phyloP scores from a whole-genome alignment of 2,797 vertebrate genomes.

The Coracias cyanogaster region DNA sequence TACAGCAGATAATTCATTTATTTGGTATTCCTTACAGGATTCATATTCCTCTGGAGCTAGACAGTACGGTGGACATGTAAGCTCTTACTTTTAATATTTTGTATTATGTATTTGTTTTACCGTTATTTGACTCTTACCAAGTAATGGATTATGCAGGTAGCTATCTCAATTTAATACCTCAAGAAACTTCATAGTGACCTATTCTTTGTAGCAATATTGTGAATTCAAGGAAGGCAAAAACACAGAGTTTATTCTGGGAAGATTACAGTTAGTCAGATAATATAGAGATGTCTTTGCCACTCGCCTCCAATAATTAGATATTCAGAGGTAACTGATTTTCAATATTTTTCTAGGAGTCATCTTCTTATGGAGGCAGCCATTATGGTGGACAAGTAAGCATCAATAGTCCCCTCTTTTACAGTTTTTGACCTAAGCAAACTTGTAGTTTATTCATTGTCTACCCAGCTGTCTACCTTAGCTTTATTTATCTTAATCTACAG shows the following conservation, averaged over 20 bases:
- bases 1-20: neutral
- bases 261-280: neutral
- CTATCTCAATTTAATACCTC: neutral
- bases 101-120: neutral
- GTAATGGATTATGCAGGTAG: neutral
- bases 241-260: neutral
- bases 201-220: neutral
- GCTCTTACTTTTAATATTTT: neutral
- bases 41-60: constrained; percentile 45
- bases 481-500: neutral
- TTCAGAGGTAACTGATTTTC: neutral
- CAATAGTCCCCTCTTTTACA: neutral
- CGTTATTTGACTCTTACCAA: neutral
- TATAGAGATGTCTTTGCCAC: neutral
- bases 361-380: constrained; percentile 47
- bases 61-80: constrained; percentile 56
- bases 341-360: constrained; percentile 40
- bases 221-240: neutral
- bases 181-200: neutral
- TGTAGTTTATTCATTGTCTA: neutral
- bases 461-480: neutral
- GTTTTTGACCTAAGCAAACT: neutral
- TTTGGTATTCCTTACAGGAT: constrained; percentile 26
- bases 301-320: neutral
- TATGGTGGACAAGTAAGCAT: constrained; percentile 59